Base-by-base conservation (phyloP, 2,113 vertebrate genomes). In the Proterorhinus semilunaris region DNA sequence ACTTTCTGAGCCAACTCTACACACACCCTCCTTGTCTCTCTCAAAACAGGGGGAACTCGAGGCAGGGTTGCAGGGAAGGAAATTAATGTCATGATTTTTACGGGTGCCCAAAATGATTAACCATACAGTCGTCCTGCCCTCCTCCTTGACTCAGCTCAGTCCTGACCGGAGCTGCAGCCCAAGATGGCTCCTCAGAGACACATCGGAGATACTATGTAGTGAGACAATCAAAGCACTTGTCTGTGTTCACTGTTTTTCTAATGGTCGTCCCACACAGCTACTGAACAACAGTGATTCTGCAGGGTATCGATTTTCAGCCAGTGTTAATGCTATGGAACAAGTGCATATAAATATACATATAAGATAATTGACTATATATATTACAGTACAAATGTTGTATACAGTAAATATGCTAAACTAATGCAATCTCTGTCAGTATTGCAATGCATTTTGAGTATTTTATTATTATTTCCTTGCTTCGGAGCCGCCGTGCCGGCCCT, bases 371-470 rank as follows among this genome's bases (percentile, higher is more conserved):
- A 61, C 57, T 70, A 64, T 70, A 64, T 78, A 86, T 91, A 88
- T 90, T 87, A 88, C 80, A 91, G 89, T 87, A 90, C 80, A 90
- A 68, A 85, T 91, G 91, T 90, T 92, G 90, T 86, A 90, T 91
- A 88, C 88, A 90, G 89, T 90, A 90, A 91, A 92, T 92, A 93
- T 93, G 91, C 91, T 92, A 92, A 90, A 90, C 81, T 86, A 84
- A 89, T 90, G 88, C 87, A 91, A 89, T 77, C 72, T 86, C 85
- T 72, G 84, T 91, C 88, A 79, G 81, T 84, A 90, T 87, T 54
- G 86, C 88, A 82, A 86, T 75, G 88, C 86, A 84, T 83, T 86
- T 82, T 79, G 44, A 13, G 63, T 55, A 55, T 55, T 47, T 59
- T 69, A 53, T 63, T 78, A 74, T 49, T 74, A 10, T 89, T 90